Conservation (phyloP, 2,888 invertebrate genomes). For the Drosophila macrospina region DNA sequence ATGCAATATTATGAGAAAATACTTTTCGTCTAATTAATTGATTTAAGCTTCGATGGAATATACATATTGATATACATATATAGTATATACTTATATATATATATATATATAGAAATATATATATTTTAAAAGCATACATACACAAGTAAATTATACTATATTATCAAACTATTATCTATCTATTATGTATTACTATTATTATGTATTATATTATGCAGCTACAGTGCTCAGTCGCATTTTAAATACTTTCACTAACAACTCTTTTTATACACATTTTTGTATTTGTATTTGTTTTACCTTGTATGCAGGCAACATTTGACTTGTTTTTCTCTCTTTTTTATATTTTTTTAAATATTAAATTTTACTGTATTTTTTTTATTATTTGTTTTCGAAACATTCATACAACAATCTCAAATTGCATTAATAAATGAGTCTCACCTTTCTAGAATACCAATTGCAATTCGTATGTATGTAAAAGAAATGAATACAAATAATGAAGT, state of each 20-base stretch:
- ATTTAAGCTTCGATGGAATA: constrained; percentile 50
- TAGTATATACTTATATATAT: too few species aligned
- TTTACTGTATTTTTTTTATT: constrained; percentile 6
- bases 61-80: constrained; percentile 25
- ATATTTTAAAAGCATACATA: constrained; percentile 44
- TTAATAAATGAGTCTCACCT: constrained; percentile 22
- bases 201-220: constrained; percentile 43
- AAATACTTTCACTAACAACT: constrained; percentile 25
- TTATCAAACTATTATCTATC: constrained; percentile 46
- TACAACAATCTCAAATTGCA: constrained; percentile 18
- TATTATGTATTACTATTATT: constrained; percentile 55
- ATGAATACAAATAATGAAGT: constrained; percentile 27
- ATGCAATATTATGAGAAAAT: constrained; percentile 54
- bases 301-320: constrained; percentile 50
- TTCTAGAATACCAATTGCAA: constrained; percentile 24
- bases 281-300: constrained; percentile 40
- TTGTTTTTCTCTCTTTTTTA: constrained; percentile 4
- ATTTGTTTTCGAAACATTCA: constrained; percentile 23
- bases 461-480: constrained; percentile 33
- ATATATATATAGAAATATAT: too few species aligned
- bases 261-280: constrained; percentile 20
- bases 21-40: constrained; percentile 52
- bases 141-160: constrained; percentile 39
- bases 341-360: constrained; percentile 2
- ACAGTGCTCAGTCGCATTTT: constrained; percentile 26